These are phyloP conservation scores for Chrysochloris asiatica DNA, from an alignment of 2,113 vertebrate genomes.

Conservation along the genomic window DNA sequence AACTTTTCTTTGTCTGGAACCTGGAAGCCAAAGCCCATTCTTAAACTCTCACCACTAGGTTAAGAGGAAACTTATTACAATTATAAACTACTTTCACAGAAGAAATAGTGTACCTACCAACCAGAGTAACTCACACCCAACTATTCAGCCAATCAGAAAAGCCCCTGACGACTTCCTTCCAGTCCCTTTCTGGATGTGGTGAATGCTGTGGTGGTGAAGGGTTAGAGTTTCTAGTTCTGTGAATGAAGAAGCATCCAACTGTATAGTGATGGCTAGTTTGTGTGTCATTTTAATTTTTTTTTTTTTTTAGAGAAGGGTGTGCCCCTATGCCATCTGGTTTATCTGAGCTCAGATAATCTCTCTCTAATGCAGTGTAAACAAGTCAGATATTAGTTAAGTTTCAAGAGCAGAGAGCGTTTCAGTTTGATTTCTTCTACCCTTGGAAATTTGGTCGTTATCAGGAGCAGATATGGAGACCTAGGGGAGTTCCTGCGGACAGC, in stretches of 20 bases:
- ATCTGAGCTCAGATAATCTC: background rate
- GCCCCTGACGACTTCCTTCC: background rate
- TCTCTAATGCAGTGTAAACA: background rate
- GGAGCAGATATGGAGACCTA: background rate
- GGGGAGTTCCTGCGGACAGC: too few species aligned
- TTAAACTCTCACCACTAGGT: background rate
- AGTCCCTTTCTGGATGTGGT: background rate
- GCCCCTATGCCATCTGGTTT: background rate
- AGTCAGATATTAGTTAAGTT: background rate
- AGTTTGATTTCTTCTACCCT: background rate
- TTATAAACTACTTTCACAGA: background rate
- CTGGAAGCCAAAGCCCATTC: constrained; percentile 16
- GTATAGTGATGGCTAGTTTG: too few species aligned
- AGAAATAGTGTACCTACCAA: background rate
- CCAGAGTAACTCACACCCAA: background rate
- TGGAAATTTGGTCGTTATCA: background rate
- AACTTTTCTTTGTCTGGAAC: background rate
- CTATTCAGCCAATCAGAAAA: background rate
- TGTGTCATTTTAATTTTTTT: background rate
- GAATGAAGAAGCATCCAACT: background rate
- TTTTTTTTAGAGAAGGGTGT: background rate
- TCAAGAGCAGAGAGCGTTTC: background rate
- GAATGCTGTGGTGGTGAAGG: background rate
- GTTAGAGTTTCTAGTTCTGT: background rate
- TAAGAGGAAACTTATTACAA: constrained; percentile 53